Base-by-base conservation (phyloP, 2,888 invertebrate species). In the Drosophila subquinaria region DNA sequence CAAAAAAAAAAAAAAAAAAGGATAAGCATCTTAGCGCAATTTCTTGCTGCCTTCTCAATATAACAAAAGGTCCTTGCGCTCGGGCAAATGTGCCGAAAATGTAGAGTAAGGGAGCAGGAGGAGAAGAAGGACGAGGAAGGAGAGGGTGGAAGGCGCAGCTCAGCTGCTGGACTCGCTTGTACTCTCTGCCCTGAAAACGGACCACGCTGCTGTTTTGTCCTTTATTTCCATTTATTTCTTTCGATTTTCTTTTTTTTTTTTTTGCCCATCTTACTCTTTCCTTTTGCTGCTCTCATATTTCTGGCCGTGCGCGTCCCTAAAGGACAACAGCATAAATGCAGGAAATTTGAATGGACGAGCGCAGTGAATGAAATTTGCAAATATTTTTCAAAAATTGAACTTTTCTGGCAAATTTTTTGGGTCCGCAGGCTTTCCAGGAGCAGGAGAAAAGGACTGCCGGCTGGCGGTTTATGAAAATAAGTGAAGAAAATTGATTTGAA, bases 281-380 rank as follows among this genome's bases (percentile, higher is more conserved):
- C 66, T 47, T 40, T 56, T 50, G 42, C 55, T 55, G 30, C 35
- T 48, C 64, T 60, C 81, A 71, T 68, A 68, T 73, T 75, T 75
- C 63, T 71, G 64, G 62, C 69, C 67, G 62, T 52, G 67, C 69
- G 64, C 57, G 65, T 73, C 78, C 88, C 71, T 60, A 72, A 88
- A 82, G 89, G 88, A 89, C 89, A 88, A 72, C 79, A 79, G 59
- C 79, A 76, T 87, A 88, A 90, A 90, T 83, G 88, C 90, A 88
- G 90, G 90, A 88, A 88, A 88, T 88, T 90, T 88, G 84, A 90
- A 89, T 90, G 90, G 90, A 90, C 90, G 89, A 90, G 84, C 82
- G 89, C 82, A 87, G 89, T 88, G 89, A 90, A 89, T 89, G 83
- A 89, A 88, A 90, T 90, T 90, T 90, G 89, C 90, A 90, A 90